Conservation (phyloP, 2,888 invertebrate species). For the Steinernema scapterisci region DNA sequence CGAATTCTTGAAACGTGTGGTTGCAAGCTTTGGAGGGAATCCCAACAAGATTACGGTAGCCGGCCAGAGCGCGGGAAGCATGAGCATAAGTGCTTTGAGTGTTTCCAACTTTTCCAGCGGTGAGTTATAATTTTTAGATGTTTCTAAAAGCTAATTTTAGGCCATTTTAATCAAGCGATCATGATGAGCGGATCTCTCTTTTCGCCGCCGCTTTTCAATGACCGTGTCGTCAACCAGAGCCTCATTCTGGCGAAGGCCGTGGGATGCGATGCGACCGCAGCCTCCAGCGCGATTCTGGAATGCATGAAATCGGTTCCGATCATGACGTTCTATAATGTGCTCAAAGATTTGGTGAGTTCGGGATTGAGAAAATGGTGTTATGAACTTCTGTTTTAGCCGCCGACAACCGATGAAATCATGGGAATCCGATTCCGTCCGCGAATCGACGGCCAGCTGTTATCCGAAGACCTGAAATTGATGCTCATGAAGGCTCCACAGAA, state of each 20-base stretch:
- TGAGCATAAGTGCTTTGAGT: slow-evolving; percentile 42
- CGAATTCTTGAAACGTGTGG: slow-evolving; percentile 47
- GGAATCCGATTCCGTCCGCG: no score
- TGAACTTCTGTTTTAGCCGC: no score
- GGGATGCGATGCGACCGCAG: neutral
- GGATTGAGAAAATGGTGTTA: no score
- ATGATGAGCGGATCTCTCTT: neutral
- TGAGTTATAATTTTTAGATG: no score
- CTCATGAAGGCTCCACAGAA: neutral
- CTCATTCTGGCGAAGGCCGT: neutral
- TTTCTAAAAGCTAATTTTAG: neutral
- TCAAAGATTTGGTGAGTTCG: no score
- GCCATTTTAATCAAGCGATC: neutral
- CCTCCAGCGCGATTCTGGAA: no score
- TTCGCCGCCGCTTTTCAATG: neutral
- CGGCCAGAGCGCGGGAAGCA: slow-evolving; percentile 55
- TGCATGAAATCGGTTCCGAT: no score
- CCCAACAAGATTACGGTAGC: slow-evolving; percentile 48
- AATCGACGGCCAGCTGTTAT: no score
- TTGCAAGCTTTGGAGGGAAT: slow-evolving; percentile 53
- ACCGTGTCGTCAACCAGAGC: neutral
- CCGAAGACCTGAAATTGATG: neutral
- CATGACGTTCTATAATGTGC: no score
- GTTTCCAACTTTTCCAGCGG: no score
- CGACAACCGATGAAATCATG: no score